phyloP scores from a whole-genome alignment of 2,797 vertebrate species.

The Anas georgica region DNA sequence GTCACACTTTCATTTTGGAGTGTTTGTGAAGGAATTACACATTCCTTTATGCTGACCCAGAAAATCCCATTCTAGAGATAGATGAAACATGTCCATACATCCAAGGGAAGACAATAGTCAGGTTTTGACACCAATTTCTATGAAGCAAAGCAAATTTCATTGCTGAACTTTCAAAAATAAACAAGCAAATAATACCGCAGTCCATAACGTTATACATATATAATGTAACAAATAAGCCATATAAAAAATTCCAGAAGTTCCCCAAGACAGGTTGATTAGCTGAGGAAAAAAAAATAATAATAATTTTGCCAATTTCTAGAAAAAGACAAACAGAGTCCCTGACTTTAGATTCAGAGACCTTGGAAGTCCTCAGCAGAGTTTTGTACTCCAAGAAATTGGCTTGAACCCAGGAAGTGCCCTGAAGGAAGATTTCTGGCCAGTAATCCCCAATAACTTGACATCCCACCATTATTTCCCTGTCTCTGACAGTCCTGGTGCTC shows the following conservation, averaged over 20 bases:
- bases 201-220: not conserved
- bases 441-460: not conserved
- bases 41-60: not conserved
- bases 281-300: not conserved
- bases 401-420: not conserved
- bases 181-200: not conserved
- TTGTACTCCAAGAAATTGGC: not conserved
- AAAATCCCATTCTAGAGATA: not conserved
- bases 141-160: not conserved
- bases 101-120: not conserved
- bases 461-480: accelerated
- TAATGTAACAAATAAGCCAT: not conserved
- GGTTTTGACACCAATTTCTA: not conserved
- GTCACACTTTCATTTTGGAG: not conserved
- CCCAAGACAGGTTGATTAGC: not conserved
- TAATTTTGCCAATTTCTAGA: not conserved
- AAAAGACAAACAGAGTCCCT: not conserved
- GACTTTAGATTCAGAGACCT: not conserved
- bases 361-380: not conserved
- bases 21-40: not conserved
- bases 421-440: not conserved
- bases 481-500: not conserved
- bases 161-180: not conserved
- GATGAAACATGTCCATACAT: not conserved
- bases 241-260: not conserved